These are phyloP conservation scores for Gastrophryne carolinensis DNA, from an alignment of 2,797 vertebrate species.

Conservation along the genomic window DNA sequence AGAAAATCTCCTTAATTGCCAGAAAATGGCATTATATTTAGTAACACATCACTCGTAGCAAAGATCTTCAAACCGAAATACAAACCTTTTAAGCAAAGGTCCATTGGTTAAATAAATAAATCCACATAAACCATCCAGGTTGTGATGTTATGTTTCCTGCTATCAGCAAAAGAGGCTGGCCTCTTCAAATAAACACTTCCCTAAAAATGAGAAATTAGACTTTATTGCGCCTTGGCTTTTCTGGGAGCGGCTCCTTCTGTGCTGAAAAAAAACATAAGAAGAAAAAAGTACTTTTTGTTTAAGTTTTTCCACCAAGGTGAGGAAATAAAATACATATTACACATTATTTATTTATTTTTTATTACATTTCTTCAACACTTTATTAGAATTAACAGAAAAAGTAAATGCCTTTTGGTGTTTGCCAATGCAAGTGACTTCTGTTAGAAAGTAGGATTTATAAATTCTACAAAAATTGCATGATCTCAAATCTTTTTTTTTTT, in stretches of 20 bases:
- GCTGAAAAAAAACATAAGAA: neutral
- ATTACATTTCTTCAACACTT: too few species aligned
- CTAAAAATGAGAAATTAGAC: slow-evolving; percentile 38
- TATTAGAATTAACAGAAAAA: too few species aligned
- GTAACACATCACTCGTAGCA: slow-evolving; percentile 49
- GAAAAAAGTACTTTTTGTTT: too few species aligned
- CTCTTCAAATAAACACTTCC: slow-evolving; percentile 48
- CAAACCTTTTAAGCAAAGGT: slow-evolving; percentile 51
- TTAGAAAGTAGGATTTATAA: too few species aligned
- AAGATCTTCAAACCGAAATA: slow-evolving; percentile 35
- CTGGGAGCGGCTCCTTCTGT: neutral
- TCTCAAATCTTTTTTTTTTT: too few species aligned
- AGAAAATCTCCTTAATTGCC: slow-evolving; percentile 45
- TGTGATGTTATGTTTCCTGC: slow-evolving; percentile 50
- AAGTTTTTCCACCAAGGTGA: too few species aligned
- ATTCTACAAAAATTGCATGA: too few species aligned
- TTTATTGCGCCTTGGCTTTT: neutral
- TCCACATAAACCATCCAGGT: slow-evolving; percentile 45
- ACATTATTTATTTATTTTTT: too few species aligned
- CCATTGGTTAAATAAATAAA: slow-evolving; percentile 54
- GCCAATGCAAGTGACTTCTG: too few species aligned
- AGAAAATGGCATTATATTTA: slow-evolving; percentile 48
- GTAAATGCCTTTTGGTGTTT: too few species aligned
- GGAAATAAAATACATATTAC: too few species aligned
- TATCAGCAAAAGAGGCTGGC: slow-evolving; percentile 24